These are phyloP conservation scores for Lasioglossum morio DNA, from an alignment of 2,888 invertebrate genomes.

Conservation along the genomic window DNA sequence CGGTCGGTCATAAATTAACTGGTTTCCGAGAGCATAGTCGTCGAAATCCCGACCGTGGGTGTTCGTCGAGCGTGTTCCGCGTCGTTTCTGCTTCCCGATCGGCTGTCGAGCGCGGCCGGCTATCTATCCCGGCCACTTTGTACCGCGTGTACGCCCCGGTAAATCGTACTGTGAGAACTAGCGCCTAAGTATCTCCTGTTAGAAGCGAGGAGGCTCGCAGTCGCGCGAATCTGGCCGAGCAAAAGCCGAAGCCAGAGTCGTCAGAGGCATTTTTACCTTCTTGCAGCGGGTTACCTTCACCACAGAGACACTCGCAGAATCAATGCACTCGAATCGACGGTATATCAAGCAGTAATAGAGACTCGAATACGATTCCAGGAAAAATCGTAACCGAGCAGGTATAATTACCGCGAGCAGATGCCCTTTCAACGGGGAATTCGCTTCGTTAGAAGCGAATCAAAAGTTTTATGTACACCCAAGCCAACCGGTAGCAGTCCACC, in stretches of 20 bases:
- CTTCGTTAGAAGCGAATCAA: not conserved
- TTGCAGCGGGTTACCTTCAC: too few species aligned
- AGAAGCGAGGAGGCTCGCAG: not conserved
- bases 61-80: constrained; percentile 9
- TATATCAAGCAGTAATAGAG: constrained; percentile 61
- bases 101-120: not conserved
- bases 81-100: constrained; percentile 13
- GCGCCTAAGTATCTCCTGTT: not conserved
- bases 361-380: constrained; percentile 48
- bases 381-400: constrained; percentile 33
- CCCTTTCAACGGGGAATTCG: constrained; percentile 9
- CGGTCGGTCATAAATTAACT: constrained; percentile 72
- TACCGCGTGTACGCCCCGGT: constrained; percentile 1
- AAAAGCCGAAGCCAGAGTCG: too few species aligned
- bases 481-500: constrained; percentile 15
- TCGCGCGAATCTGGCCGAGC: not conserved
- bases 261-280: too few species aligned
- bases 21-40: constrained; percentile 44
- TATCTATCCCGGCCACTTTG: not conserved
- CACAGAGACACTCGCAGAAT: constrained; percentile 30
- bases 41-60: constrained; percentile 10
- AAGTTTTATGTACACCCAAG: constrained; percentile 11
- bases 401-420: constrained; percentile 44
- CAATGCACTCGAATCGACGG: constrained; percentile 39
- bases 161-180: constrained; percentile 22